Percentiles rank a stretch among this genome's conserved stretches.
Conservation (phyloP, 2,113 vertebrate species). For the Setophaga petechia region DNA sequence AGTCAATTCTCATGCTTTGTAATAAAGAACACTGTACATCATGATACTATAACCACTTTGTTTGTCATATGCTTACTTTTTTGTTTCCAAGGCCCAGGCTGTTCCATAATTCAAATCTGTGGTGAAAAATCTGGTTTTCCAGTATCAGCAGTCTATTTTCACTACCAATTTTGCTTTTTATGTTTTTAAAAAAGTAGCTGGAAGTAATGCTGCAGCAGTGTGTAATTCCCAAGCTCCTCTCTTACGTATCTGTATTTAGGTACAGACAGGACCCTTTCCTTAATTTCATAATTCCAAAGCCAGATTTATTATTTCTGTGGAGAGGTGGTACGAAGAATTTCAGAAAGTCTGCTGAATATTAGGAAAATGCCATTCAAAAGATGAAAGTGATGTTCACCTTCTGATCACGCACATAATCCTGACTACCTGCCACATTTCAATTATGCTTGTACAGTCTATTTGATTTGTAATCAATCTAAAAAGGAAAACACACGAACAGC, state of each 20-base stretch:
- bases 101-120: background rate
- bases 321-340: background rate
- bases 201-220: background rate
- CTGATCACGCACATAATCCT: background rate
- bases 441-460: background rate
- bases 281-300: background rate
- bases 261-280: background rate
- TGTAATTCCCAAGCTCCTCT: background rate
- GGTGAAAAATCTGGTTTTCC: background rate
- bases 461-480: constrained; percentile 30
- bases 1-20: background rate
- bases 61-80: background rate
- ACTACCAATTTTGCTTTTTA: background rate
- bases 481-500: background rate
- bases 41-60: background rate
- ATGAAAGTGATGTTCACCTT: background rate
- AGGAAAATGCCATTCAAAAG: background rate
- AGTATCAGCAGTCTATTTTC: background rate
- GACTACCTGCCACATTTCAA: background rate
- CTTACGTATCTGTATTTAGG: background rate
- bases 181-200: background rate
- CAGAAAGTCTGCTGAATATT: background rate
- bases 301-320: background rate
- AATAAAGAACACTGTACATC: background rate
- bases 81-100: background rate